A percentile compares a stretch with the other conserved stretches of the same genome.
phyloP scores from a whole-genome alignment of 2,797 vertebrate genomes.

The Hybognathus amarus region DNA sequence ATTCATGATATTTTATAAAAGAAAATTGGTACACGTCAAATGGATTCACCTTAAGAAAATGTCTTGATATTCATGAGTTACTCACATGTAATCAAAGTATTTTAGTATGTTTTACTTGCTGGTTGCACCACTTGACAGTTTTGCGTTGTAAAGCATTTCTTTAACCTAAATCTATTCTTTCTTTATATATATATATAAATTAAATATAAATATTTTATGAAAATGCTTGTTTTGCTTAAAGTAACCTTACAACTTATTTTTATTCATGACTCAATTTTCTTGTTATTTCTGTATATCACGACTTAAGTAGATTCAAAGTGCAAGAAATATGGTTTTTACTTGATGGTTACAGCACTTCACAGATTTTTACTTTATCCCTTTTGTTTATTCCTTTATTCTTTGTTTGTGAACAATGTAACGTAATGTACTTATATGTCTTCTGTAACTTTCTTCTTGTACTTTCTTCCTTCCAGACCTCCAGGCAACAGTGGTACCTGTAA shows the following conservation, averaged over 20 bases:
- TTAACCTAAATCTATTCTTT: neutral
- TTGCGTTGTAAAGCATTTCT: neutral
- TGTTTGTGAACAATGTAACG: neutral
- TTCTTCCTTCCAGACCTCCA: slow-evolving; percentile 13
- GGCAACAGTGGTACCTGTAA: slow-evolving; percentile 5
- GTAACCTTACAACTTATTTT: too few species aligned
- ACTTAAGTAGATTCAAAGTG: too few species aligned
- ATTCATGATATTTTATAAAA: neutral
- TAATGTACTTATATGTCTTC: neutral
- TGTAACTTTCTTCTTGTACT: neutral
- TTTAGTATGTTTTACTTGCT: neutral
- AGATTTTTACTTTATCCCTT: neutral
- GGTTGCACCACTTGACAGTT: slow-evolving; percentile 11
- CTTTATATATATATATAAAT: neutral
- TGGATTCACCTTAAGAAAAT: neutral
- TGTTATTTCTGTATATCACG: neutral
- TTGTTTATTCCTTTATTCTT: neutral
- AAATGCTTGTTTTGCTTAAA: neutral
- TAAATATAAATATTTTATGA: neutral
- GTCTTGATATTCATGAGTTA: neutral
- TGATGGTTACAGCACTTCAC: neutral
- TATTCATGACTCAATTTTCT: too few species aligned
- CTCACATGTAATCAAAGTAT: neutral
- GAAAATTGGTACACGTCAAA: neutral
- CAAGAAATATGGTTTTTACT: neutral